A percentile compares a stretch with the other conserved stretches of the same genome.
phyloP scores from a whole-genome alignment of 2,797 vertebrate species.

The Basileuterus tristriatus region DNA sequence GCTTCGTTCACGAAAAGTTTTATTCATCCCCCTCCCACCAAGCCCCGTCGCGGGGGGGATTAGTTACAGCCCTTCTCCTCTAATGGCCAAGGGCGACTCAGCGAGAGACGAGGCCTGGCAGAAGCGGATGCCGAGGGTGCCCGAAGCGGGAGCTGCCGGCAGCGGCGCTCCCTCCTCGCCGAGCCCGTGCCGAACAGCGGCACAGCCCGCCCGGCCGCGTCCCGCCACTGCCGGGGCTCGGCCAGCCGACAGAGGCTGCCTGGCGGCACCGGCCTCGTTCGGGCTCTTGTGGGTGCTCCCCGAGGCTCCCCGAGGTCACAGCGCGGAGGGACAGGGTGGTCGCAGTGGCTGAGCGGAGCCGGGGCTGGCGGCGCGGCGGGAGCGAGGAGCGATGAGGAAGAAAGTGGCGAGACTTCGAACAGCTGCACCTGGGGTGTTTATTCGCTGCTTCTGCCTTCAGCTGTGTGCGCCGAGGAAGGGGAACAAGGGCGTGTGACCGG shows the following conservation, averaged over 20 bases:
- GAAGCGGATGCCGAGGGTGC: neutral
- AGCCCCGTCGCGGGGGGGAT: neutral
- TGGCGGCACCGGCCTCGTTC: neutral
- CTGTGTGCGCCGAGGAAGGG: rapidly evolving
- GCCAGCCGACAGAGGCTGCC: neutral
- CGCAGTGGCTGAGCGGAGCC: neutral
- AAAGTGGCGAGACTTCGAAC: rapidly evolving
- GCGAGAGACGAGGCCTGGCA: neutral
- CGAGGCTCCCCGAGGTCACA: neutral
- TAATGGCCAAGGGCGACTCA: neutral
- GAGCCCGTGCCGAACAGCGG: neutral
- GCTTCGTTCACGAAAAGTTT: neutral
- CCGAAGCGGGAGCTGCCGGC: rapidly evolving
- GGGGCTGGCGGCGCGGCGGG: neutral
- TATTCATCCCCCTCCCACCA: too few species aligned
- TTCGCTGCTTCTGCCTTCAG: neutral
- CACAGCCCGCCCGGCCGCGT: rapidly evolving
- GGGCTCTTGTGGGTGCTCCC: neutral
- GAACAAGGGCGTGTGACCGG: rapidly evolving
- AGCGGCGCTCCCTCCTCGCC: too few species aligned
- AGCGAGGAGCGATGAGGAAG: rapidly evolving
- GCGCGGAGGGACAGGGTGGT: rapidly evolving
- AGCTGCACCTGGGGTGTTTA: neutral
- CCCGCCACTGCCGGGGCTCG: rapidly evolving
- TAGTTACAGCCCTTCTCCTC: neutral